These are phyloP conservation scores for Tapera naevia DNA, from an alignment of 2,797 vertebrate species.

Conservation along the genomic window DNA sequence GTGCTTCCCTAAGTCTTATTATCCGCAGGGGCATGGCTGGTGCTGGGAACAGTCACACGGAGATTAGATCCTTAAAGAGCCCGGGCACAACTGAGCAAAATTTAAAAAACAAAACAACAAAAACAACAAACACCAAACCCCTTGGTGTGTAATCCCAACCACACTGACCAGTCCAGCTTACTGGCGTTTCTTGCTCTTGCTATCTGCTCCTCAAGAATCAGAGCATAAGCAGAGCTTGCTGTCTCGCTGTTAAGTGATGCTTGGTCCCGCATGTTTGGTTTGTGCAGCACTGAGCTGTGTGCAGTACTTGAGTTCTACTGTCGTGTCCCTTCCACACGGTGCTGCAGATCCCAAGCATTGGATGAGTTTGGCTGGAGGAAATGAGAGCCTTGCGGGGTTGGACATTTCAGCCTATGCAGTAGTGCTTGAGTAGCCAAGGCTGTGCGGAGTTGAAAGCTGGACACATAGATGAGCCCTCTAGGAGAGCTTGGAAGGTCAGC, in stretches of 20 bases:
- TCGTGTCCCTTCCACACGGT: not conserved
- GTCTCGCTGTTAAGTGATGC: not conserved
- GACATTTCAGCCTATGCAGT: not conserved
- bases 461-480: not conserved
- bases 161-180: not conserved
- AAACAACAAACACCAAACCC: no score
- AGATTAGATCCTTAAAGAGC: constrained; percentile 52
- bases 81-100: not conserved
- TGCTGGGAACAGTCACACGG: constrained; percentile 36
- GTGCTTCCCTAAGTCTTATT: not conserved
- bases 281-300: accelerated
- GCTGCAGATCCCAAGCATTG: not conserved
- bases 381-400: not conserved
- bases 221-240: not conserved
- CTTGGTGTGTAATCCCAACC: not conserved
- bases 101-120: not conserved
- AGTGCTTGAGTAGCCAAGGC: not conserved
- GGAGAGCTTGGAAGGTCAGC: not conserved
- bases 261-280: not conserved
- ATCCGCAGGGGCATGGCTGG: not conserved
- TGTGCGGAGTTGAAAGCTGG: not conserved
- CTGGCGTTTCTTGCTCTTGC: not conserved
- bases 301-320: not conserved
- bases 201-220: not conserved
- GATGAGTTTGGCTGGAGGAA: not conserved